A percentile compares a stretch with the other conserved stretches of the same genome.
phyloP scores from a whole-genome alignment of 2,888 invertebrate species.

The Pinctada fucata region DNA sequence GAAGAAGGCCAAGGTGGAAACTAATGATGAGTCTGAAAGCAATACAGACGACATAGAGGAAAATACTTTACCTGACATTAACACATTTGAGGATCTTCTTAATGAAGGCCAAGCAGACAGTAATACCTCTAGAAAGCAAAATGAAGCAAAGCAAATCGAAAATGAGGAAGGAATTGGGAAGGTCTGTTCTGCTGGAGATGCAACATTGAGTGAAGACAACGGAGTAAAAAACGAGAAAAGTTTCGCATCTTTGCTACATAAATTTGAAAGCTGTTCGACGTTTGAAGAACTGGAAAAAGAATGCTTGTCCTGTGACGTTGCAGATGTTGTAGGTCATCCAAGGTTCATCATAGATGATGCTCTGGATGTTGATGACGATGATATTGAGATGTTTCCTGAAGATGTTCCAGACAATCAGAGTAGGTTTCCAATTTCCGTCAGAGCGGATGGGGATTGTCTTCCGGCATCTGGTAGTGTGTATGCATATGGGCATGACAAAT shows the following conservation, averaged over 20 bases:
- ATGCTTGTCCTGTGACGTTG: constrained; percentile 15
- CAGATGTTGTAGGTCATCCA: constrained; percentile 6
- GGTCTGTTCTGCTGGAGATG: too few species aligned
- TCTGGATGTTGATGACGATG: constrained; percentile 30
- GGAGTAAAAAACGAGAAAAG: not conserved
- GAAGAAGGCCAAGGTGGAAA: not conserved
- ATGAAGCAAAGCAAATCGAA: not conserved
- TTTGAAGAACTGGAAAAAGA: constrained; percentile 19
- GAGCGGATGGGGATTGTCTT: constrained; percentile 33
- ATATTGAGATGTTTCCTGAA: constrained; percentile 30
- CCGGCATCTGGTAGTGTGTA: constrained; percentile 25
- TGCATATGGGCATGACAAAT: constrained; percentile 10
- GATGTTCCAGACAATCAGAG: constrained; percentile 30
- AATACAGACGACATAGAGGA: not conserved
- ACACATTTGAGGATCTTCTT: not conserved
- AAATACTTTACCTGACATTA: not conserved
- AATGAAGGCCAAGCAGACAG: not conserved
- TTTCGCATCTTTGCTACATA: not conserved
- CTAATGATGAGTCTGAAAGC: not conserved
- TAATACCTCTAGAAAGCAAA: not conserved
- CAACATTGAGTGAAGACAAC: not conserved
- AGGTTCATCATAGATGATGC: constrained; percentile 17
- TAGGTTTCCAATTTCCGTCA: constrained; percentile 22
- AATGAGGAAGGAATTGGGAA: not conserved
- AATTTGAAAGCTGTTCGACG: constrained; percentile 11